Base-by-base conservation (phyloP, 2,113 vertebrate genomes). In the Oreochromis aureus region DNA sequence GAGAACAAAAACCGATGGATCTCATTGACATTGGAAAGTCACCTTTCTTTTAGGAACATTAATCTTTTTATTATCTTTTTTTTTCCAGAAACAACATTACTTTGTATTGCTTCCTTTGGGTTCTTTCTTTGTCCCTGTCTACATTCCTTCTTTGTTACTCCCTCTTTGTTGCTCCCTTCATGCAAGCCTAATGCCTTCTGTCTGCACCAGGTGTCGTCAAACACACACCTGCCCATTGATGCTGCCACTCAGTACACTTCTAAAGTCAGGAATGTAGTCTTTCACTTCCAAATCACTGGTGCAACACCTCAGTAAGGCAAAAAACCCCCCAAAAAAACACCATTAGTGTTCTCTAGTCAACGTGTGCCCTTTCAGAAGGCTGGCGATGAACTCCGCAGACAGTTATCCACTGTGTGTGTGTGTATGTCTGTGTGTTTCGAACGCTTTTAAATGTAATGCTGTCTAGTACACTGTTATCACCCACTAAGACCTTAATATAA, bases 331-430 rank as follows among this genome's bases (percentile, higher is more conserved):
- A 55, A 78, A 51, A 30, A 44, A 51, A 78, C 54, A 51, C 91
- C 93, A 93, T 94, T 93, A 95, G 83, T 85, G 87, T 86, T 92
- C 93, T 92, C 91, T 71, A 89, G 87, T 93, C 89, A 89, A 86
- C 81, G 89, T 91, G 89, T 89, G 88, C 92, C 89, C 92, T 94
- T 92, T 93, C 78, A 84, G 63, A 78, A 88, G 71, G 53, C 88
- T 85, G 78, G 82, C 39, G 73, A 44, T 69, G n/a, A 80, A 66
- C 58, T 88, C 92, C 36, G 7, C 41, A 44, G 89, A 88, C 90
- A 92, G 78, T 89, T 84, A 61, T 56, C 48, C 10, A 22, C 53
- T 85, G 63, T 58, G 13, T 11, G 39, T 24, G 24, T 24, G 24
- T 24, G 24, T 24, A 3, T 86, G 59, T 82, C 36, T 80, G 18